Conservation (phyloP, 2,797 vertebrate genomes). For the Acipenser ruthenus region DNA sequence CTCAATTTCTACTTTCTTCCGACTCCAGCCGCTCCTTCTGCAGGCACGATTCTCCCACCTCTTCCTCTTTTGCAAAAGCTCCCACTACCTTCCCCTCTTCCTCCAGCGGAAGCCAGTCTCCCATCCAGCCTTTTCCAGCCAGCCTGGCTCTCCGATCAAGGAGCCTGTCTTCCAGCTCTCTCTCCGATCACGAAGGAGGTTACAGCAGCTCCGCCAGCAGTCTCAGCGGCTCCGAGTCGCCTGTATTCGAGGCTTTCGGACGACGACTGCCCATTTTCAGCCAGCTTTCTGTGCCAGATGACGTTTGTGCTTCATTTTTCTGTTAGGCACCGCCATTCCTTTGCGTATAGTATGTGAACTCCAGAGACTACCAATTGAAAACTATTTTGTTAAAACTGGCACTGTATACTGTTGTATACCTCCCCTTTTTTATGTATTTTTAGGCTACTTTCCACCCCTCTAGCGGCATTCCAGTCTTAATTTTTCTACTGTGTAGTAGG, state of each 20-base stretch:
- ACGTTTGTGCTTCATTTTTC: slow-evolving; percentile 35
- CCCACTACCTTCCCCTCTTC: not conserved
- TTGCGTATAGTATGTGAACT: not conserved
- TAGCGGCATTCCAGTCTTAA: not conserved
- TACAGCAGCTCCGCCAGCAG: slow-evolving; percentile 61
- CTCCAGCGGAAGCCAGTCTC: not conserved
- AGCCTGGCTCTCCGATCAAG: slow-evolving; percentile 41
- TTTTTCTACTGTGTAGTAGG: no score
- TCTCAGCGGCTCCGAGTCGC: slow-evolving; percentile 60
- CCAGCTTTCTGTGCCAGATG: slow-evolving; percentile 70
- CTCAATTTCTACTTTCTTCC: slow-evolving; percentile 55
- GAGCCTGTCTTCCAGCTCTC: slow-evolving; percentile 67
- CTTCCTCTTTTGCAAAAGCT: slow-evolving; percentile 21
- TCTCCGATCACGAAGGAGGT: slow-evolving; percentile 67
- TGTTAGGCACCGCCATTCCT: slow-evolving; percentile 28
- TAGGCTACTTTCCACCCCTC: not conserved
- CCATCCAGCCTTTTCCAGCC: slow-evolving; percentile 16
- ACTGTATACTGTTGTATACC: slow-evolving; percentile 29
- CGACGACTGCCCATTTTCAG: slow-evolving; percentile 78
- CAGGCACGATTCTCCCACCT: slow-evolving; percentile 24
- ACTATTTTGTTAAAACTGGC: slow-evolving; percentile 9
- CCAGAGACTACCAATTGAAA: not conserved
- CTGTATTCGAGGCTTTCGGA: slow-evolving; percentile 38
- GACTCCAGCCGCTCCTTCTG: slow-evolving; percentile 56
- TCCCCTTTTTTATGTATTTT: slow-evolving; percentile 19